These are phyloP conservation scores for Ceratina australensis DNA, from an alignment of 1,140 invertebrate species.

Conservation along the genomic window DNA sequence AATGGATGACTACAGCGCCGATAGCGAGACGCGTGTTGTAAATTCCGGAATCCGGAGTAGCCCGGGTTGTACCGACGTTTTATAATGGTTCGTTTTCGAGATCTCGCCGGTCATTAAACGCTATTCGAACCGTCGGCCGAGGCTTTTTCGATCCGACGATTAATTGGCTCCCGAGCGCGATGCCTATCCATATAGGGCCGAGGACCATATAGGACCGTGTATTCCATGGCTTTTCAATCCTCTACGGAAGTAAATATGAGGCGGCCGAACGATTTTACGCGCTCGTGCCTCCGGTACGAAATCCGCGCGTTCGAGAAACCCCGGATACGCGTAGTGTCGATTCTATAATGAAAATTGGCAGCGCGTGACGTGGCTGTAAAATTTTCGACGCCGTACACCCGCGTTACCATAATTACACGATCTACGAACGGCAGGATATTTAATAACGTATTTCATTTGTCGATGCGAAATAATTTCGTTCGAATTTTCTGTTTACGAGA, in stretches of 20 bases:
- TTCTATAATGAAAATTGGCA: constrained; percentile 52
- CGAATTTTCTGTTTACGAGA: too few species aligned
- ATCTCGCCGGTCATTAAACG: not conserved
- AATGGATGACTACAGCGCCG: not conserved
- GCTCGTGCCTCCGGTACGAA: not conserved
- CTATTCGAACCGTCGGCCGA: not conserved
- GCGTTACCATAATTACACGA: constrained; percentile 31
- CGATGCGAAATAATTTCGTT: not conserved
- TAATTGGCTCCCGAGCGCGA: not conserved
- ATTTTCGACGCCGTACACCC: constrained; percentile 31
- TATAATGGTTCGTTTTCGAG: not conserved
- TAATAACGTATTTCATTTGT: constrained; percentile 40
- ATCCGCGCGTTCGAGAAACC: constrained; percentile 36
- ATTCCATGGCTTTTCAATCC: constrained; percentile 31
- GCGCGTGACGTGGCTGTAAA: constrained; percentile 7
- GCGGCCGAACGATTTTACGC: constrained; percentile 1
- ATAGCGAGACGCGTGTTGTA: too few species aligned
- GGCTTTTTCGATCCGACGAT: not conserved
- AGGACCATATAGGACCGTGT: not conserved
- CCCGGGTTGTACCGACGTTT: not conserved
- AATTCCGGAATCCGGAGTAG: too few species aligned
- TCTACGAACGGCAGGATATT: constrained; percentile 49
- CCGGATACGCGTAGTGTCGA: constrained; percentile 5
- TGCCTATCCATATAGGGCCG: not conserved
- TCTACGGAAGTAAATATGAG: constrained; percentile 31